Evolutionary conservation across 2,888 invertebrate genomes (phyloP).

Genomic region (Phortica magna): DNA sequence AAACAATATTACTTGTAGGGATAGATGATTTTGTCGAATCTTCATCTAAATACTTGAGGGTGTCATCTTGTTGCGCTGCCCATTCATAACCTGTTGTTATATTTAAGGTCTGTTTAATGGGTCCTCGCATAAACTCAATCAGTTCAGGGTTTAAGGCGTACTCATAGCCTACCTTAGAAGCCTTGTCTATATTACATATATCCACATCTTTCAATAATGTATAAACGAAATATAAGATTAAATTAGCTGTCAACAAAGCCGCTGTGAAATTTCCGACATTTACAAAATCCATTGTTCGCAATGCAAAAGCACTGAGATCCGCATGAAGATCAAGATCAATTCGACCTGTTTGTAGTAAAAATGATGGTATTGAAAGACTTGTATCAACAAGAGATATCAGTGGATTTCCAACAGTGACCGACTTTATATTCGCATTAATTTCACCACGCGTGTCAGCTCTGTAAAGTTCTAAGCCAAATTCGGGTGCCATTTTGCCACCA

Average conservation of each 20-base stretch:
- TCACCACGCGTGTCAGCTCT: constrained; percentile 81
- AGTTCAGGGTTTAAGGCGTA: constrained; percentile 73
- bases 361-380: constrained; percentile 89
- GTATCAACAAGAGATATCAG: constrained; percentile 94
- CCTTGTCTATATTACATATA: constrained; percentile 82
- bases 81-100: constrained; percentile 84
- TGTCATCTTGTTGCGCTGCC: constrained; percentile 79
- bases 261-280: constrained; percentile 80
- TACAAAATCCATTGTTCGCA: constrained; percentile 80
- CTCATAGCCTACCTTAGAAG: constrained; percentile 79
- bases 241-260: constrained; percentile 79
- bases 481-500: constrained; percentile 94
- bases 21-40: not conserved
- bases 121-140: constrained; percentile 83
- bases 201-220: constrained; percentile 60
- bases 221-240: constrained; percentile 50
- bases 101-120: constrained; percentile 82
- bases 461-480: constrained; percentile 82
- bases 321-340: constrained; percentile 79
- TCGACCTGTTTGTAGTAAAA: constrained; percentile 85
- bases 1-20: not conserved
- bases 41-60: not conserved
- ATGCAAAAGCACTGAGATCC: constrained; percentile 18
- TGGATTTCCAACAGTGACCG: constrained; percentile 87
- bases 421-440: constrained; percentile 80